Conservation (phyloP, 2,888 invertebrate genomes). For the Temnothorax unifasciatus region DNA sequence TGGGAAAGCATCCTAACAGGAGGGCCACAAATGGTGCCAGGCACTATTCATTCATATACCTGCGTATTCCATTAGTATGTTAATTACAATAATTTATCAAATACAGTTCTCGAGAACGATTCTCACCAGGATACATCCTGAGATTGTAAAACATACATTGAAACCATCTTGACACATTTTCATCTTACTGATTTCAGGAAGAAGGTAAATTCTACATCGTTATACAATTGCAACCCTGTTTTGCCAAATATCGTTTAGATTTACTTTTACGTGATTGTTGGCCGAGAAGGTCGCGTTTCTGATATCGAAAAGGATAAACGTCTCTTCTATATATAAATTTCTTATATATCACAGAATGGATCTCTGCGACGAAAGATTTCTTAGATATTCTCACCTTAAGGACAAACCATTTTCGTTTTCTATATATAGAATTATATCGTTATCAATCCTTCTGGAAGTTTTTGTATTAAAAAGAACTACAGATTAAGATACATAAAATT, state of each 20-base stretch:
- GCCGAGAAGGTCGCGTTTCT: slow-evolving; percentile 29
- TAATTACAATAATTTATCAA: slow-evolving; percentile 76
- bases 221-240: slow-evolving; percentile 70
- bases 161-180: slow-evolving; percentile 70
- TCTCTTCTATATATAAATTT: slow-evolving; percentile 40
- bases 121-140: slow-evolving; percentile 80
- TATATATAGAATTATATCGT: not conserved
- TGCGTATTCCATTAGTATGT: slow-evolving; percentile 82
- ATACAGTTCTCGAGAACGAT: slow-evolving; percentile 78
- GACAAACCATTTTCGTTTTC: slow-evolving; percentile 19
- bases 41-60: slow-evolving; percentile 86
- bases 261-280: slow-evolving; percentile 29
- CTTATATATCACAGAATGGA: slow-evolving; percentile 48
- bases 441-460: slow-evolving; percentile 11
- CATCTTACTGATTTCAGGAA: slow-evolving; percentile 58
- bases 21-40: slow-evolving; percentile 86
- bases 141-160: slow-evolving; percentile 81
- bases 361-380: slow-evolving; percentile 37
- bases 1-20: slow-evolving; percentile 79
- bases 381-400: not conserved
- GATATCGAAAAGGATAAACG: slow-evolving; percentile 31
- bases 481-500: slow-evolving; percentile 23
- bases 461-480: slow-evolving; percentile 33
- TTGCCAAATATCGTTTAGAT: slow-evolving; percentile 46
- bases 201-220: slow-evolving; percentile 61